Evolutionary conservation across 2,113 vertebrate species (phyloP), one percentile per base, ranked within the genome.

Genomic region (Ciconia stormi): DNA sequence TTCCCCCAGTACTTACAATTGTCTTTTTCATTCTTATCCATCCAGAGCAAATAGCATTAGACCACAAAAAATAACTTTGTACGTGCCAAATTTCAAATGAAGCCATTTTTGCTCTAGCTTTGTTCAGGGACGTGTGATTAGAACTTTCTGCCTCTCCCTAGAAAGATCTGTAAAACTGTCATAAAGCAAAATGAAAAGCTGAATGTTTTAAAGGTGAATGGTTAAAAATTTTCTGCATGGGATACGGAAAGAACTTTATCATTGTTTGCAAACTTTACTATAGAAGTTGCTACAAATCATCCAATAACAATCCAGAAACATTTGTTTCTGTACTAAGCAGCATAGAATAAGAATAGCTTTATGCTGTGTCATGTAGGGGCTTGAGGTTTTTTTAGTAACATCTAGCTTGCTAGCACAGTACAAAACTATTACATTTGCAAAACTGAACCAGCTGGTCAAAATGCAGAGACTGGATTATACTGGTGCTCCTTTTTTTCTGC

Each of bases 361-460:
- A 79, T 53, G 52, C 67, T 83, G 47, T 59, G 87, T 84, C 62
- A 66, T 44, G 20, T 16, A 93, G 17, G 56, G 62, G 11, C 38
- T 77, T 46, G 34, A 49, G 27, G 27, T 2, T 46, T 83, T 93
- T 82, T 63, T 52, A 65, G 58, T 61, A 71, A 66, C 9, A 46
- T 87, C 44, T 78, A 71, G 14, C 56, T 86, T 92, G 62, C 59
- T 74, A 87, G 38, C 23, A 63, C 55, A 63, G 40, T 71, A 47
- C 23, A 25, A 69, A 78, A 69, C 27, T 36, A 53, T 47, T 72
- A 53, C 59, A 55, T 58, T 67, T 87, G 86, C 63, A 78, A 89
- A 92, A 82, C 30, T n/a, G 65, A 93, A 79, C 49, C 77, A 95
- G 61, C 65, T 95, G 67, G 42, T 92, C 47, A 82, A 66, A 92